phyloP scores from a whole-genome alignment of 2,888 invertebrate genomes.

The Anorthoa munda region DNA sequence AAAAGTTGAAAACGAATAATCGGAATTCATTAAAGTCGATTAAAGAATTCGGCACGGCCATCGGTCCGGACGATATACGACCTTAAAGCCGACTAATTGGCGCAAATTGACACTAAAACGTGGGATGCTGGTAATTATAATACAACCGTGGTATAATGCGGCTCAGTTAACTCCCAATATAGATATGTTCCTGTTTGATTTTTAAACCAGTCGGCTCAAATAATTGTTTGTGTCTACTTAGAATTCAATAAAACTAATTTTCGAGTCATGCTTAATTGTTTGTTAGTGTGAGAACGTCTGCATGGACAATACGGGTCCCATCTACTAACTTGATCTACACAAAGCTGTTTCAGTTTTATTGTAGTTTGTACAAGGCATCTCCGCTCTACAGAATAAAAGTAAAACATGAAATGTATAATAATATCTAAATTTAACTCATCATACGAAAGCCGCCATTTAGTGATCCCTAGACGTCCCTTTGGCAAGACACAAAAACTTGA shows the following conservation, averaged over 20 bases:
- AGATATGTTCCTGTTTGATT: constrained; percentile 66
- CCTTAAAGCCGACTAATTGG: constrained; percentile 79
- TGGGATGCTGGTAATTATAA: constrained; percentile 77
- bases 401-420: constrained; percentile 48
- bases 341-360: constrained; percentile 52
- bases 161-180: constrained; percentile 58
- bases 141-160: constrained; percentile 68
- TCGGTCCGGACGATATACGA: constrained; percentile 74
- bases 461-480: constrained; percentile 17
- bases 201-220: constrained; percentile 63
- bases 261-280: constrained; percentile 66
- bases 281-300: constrained; percentile 66
- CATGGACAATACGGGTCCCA: constrained; percentile 45
- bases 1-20: constrained; percentile 84
- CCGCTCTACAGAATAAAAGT: constrained; percentile 26
- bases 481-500: constrained; percentile 35
- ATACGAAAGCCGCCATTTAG: constrained; percentile 48
- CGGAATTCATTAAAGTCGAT: constrained; percentile 86
- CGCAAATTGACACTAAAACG: constrained; percentile 80
- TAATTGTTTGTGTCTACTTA: constrained; percentile 71
- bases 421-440: constrained; percentile 53
- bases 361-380: constrained; percentile 26
- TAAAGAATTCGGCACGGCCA: constrained; percentile 81
- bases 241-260: constrained; percentile 67
- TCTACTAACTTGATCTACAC: constrained; percentile 41